Base-by-base conservation (phyloP, 2,888 invertebrate genomes). In the Caenorhabditis wallacei region DNA sequence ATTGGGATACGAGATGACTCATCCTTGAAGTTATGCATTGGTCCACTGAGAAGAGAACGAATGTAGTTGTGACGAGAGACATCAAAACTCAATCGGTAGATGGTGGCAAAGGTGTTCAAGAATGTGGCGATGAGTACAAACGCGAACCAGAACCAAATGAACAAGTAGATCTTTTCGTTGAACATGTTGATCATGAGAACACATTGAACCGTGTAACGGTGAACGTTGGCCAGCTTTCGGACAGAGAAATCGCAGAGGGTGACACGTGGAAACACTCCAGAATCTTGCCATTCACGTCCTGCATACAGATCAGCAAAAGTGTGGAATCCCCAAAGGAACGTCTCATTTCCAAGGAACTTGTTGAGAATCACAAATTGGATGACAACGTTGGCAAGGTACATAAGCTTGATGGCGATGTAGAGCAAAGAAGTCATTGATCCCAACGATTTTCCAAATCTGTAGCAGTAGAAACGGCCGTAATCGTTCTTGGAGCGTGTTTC, bases 51-150 rank as follows among this genome's bases (percentile, higher is more conserved):
- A 7, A 82, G 63, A 35, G 76, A 63, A 54, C 78, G 51, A 54
- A 82, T 79, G 70, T 83, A 83, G 72, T 83, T 83, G 75, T 75
- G 82, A 18, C 91, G 88, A 20, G 87, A 61, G 22, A 53, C 43
- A 1, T 81, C 51, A 20, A 88, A 78, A 26, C 87, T 59, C 48
- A 90, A 61, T 13, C 92, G 91, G 84, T 91, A 90, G 40, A 92
- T 85, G 92, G 93, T 93, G 82, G 93, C 92, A 51, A 93, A 83
- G 87, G 93, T 93, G 89, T 93, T 93, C 88, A 92, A 91, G 51
- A 92, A 84, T 63, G 93, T 93, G 76, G 92, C 89, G 56, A 92
- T 89, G 37, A 92, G 91, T 10, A 93, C 93, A 69, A 93, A 92
- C 10, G 93, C 92, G 81, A 93, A 92, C 93, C 93, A 93, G 90